Evolutionary conservation across 2,888 invertebrate species (phyloP).

Genomic region (Dasysyrphus albostriatus): DNA sequence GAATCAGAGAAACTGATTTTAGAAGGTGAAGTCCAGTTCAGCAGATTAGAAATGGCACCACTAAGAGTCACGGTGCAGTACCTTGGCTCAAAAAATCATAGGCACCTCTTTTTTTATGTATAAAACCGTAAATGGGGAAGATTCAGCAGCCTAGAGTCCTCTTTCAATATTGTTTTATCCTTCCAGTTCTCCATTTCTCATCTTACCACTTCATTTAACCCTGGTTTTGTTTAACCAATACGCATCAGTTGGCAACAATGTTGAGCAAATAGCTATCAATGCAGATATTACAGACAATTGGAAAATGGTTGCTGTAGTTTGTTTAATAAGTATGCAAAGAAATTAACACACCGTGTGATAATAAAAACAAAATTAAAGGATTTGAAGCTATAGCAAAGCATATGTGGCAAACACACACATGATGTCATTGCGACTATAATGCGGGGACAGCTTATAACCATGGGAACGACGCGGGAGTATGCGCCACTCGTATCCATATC

Average conservation of each 20-base stretch:
- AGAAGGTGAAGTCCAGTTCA: too few relatives aligned
- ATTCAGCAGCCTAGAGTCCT: too few relatives aligned
- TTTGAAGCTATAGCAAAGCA: conserved; percentile 47
- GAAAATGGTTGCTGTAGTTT: conserved; percentile 65
- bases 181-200: neutral
- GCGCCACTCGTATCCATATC: conserved; percentile 29
- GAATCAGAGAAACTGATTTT: too few relatives aligned
- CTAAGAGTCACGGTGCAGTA: too few relatives aligned
- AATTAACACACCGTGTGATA: conserved; percentile 70
- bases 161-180: too few relatives aligned
- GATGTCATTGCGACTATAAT: conserved; percentile 56
- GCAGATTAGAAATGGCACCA: too few relatives aligned
- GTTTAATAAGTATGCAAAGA: conserved; percentile 69
- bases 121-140: too few relatives aligned
- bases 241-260: neutral
- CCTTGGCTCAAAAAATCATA: too few relatives aligned
- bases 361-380: conserved; percentile 73
- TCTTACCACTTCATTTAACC: too few relatives aligned
- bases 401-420: conserved; percentile 63
- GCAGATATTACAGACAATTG: conserved; percentile 70
- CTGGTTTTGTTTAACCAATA: neutral
- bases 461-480: conserved; percentile 65
- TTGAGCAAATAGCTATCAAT: conserved; percentile 34
- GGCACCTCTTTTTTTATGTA: too few relatives aligned
- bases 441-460: conserved; percentile 4